phyloP scores from a whole-genome alignment of 2,888 invertebrate species.

The Nymphalis polychloros region DNA sequence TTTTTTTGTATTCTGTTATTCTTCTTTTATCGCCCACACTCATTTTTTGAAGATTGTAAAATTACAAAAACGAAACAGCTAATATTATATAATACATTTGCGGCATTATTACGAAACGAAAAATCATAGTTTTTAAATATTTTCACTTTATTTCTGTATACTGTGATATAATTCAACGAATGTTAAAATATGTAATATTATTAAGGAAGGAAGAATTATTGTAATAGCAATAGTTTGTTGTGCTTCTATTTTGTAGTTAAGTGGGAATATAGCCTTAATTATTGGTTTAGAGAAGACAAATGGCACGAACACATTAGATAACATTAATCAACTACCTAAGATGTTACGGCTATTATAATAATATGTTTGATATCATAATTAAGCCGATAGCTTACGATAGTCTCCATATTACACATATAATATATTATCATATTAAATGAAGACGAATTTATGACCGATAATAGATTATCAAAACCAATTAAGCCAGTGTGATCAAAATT shows the following conservation, averaged over 20 bases:
- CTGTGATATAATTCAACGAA: no score
- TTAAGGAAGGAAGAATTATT: no score
- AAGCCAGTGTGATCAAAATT: neutral
- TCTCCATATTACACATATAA: neutral
- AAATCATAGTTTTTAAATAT: no score
- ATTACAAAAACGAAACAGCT: no score
- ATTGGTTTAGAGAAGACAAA: conserved; percentile 19
- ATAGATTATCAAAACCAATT: conserved; percentile 3
- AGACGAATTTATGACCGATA: conserved; percentile 8
- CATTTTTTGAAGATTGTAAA: no score
- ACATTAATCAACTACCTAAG: conserved; percentile 29
- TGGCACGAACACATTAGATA: conserved; percentile 18
- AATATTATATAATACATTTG: no score
- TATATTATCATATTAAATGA: conserved; percentile 10
- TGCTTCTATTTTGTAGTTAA: neutral
- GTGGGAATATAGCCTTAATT: conserved; percentile 7
- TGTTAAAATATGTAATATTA: no score
- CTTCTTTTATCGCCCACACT: no score
- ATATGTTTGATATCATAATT: conserved; percentile 24
- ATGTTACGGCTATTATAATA: conserved; percentile 22
- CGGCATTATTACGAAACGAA: no score
- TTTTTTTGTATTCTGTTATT: no score
- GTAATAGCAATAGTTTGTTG: neutral
- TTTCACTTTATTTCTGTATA: no score
- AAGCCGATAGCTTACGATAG: conserved; percentile 22